These are phyloP conservation scores for Cryptoprocta ferox DNA, from an alignment of 2,797 vertebrate species.

Conservation along the genomic window DNA sequence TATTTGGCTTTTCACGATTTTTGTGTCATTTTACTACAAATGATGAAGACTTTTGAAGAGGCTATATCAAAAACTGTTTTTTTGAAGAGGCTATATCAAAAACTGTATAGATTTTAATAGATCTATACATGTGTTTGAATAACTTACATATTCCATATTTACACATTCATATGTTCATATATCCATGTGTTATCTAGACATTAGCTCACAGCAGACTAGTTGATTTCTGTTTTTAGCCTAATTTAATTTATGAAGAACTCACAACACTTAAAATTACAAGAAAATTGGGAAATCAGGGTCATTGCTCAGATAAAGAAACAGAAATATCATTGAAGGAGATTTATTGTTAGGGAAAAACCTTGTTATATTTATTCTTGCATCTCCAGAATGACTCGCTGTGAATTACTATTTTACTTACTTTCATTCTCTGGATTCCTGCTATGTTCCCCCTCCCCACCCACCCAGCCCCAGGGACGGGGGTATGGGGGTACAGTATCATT, in stretches of 20 bases:
- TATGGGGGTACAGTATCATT: neutral
- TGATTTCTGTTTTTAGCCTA: constrained; percentile 11
- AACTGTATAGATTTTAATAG: constrained; percentile 26
- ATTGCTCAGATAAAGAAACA: neutral
- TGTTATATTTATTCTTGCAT: neutral
- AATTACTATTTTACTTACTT: constrained; percentile 11
- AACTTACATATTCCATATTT: neutral
- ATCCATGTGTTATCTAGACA: neutral
- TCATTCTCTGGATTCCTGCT: neutral
- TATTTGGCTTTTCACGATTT: neutral
- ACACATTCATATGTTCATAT: neutral
- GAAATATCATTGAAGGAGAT: neutral
- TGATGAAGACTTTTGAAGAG: neutral
- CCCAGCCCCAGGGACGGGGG: no score
- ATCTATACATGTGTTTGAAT: neutral
- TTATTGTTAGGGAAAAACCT: neutral
- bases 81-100: neutral
- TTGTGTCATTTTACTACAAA: constrained; percentile 17
- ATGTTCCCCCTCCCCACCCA: neutral
- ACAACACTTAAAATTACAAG: constrained; percentile 33
- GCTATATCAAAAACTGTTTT: neutral
- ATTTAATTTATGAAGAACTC: constrained; percentile 20
- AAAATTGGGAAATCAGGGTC: neutral
- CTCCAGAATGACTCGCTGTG: neutral
- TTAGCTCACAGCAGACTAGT: neutral